Evolutionary conservation across 2,888 invertebrate genomes (phyloP), one percentile per base, ranked within the genome.

Genomic region (Tachina lurida): DNA sequence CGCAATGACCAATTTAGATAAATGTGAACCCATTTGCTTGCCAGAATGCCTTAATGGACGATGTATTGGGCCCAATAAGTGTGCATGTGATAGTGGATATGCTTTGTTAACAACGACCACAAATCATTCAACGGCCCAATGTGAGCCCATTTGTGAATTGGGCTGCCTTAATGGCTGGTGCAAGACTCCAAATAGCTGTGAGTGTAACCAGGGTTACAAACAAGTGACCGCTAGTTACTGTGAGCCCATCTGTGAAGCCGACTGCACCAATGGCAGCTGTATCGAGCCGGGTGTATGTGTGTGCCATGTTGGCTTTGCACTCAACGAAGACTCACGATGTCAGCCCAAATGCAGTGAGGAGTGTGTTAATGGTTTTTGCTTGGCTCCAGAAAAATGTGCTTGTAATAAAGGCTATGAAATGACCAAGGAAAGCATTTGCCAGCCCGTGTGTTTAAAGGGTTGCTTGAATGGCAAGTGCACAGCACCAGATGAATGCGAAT

Each of bases 321-420:
- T n/a, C 60, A 41, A 70, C 49, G 47, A 19, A 4, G 39, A 3
- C n/a, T 52, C 10, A n/a, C 63, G 17, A 41, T 41, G 90, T 58
- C 54, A 79, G 17, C 77, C 88, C 5, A 81, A 89, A 76, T 93
- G 93, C 80, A 43, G 73, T 17, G 31, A 54, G 12, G 95, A 95
- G 0, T 96, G 96, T 88, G 91, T 93, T 0, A 96, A 96, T 89
- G 96, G 96, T 0, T 92, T 94, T 9, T 96, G 96, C 88, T 94
- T 95, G 0, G 94, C 94, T 0, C 96, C 96, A 0, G 95, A 77
- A 31, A 49, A 58, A n/a, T 93, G 93, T 31, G 87, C 88, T 1
- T 94, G 94, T 80, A 68, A 88, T n/a, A 88, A 89, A 10, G 93
- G 93, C 0, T 80, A 60, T 43, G 47, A 65, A 49, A 77, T 83